phyloP scores from a whole-genome alignment of 1,140 invertebrate species.

The Drosophila gunungcola region DNA sequence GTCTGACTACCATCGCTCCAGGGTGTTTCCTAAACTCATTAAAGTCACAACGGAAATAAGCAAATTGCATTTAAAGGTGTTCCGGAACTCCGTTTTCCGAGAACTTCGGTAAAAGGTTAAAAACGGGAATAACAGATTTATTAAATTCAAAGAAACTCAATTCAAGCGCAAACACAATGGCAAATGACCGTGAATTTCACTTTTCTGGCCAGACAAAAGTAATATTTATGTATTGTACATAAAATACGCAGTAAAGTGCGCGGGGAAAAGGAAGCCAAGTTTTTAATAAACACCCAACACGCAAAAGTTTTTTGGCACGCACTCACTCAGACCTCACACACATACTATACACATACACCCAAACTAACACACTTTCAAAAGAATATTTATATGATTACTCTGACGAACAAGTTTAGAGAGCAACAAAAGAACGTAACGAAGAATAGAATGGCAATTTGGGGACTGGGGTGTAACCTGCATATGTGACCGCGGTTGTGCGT shows the following conservation, averaged over 20 bases:
- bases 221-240: slow-evolving; percentile 50
- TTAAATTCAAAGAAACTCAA: slow-evolving; percentile 3
- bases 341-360: not conserved
- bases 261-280: slow-evolving; percentile 55
- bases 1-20: not conserved
- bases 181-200: slow-evolving; percentile 53
- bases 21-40: slow-evolving; percentile 34
- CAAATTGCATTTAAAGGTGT: slow-evolving; percentile 33
- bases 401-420: slow-evolving; percentile 58
- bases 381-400: slow-evolving; percentile 81
- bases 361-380: slow-evolving; percentile 48
- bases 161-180: not conserved
- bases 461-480: slow-evolving; percentile 16
- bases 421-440: slow-evolving; percentile 35
- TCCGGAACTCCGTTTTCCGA: not conserved
- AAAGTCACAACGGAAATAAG: slow-evolving; percentile 19
- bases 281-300: slow-evolving; percentile 78
- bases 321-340: slow-evolving; percentile 18
- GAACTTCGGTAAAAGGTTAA: slow-evolving; percentile 4
- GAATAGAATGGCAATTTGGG: slow-evolving; percentile 31
- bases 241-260: slow-evolving; percentile 16
- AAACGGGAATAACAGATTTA: not conserved
- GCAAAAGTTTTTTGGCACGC: slow-evolving; percentile 59
- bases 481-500: slow-evolving; percentile 24
- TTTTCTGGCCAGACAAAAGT: slow-evolving; percentile 52